Percentiles rank a stretch among this genome's conserved stretches.
phyloP scores from a whole-genome alignment of 2,888 invertebrate genomes.

The Pherbina coryleti region DNA sequence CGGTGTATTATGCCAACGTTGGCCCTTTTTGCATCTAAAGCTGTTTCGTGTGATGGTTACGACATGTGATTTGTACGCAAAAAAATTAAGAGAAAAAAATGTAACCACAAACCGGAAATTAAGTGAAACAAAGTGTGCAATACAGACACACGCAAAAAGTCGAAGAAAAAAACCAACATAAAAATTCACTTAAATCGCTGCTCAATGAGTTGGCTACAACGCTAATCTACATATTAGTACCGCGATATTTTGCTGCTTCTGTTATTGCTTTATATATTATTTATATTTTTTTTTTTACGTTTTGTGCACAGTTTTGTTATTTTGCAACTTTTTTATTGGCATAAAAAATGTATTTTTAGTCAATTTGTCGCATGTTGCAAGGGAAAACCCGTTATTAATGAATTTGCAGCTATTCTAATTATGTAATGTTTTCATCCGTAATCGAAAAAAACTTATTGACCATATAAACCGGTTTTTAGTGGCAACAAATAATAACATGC shows the following conservation, averaged over 20 bases:
- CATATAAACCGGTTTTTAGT: no score
- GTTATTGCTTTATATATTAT: background rate
- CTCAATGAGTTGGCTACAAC: background rate
- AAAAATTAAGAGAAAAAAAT: constrained; percentile 2
- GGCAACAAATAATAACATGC: no score
- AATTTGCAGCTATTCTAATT: constrained; percentile 1
- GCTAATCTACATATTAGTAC: constrained; percentile 26
- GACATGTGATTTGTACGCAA: background rate
- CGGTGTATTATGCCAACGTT: background rate
- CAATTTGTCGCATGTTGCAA: background rate
- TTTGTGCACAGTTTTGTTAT: background rate
- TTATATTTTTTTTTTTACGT: background rate
- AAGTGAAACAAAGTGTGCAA: background rate
- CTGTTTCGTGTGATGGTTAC: constrained; percentile 6
- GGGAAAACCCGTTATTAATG: background rate
- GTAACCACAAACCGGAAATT: constrained; percentile 19
- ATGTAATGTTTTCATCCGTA: background rate
- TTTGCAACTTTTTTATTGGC: background rate
- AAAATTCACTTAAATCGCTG: constrained; percentile 17
- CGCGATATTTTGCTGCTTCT: background rate
- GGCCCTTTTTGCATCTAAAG: background rate
- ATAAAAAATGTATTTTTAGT: background rate
- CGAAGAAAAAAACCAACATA: background rate
- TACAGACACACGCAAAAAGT: background rate
- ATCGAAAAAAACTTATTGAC: no score